These are phyloP conservation scores for Hermaeophaga mercurialis DNA, from an alignment of 2,888 invertebrate genomes.

Conservation along the genomic window DNA sequence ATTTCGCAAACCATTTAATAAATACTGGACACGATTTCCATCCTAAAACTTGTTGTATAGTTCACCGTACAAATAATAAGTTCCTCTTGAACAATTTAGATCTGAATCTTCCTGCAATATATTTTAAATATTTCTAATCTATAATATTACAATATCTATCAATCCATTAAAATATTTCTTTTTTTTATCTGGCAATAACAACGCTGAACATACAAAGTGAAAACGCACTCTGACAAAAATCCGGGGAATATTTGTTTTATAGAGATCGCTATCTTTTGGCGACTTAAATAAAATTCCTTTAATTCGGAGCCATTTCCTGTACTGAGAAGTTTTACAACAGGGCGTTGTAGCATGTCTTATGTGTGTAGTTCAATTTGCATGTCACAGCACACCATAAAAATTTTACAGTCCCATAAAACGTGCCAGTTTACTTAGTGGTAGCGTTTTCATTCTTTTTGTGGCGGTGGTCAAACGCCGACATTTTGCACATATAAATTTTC, in stretches of 20 bases:
- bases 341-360: constrained; percentile 15
- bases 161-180: no score
- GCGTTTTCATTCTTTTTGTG: background rate
- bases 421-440: constrained; percentile 8
- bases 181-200: no score
- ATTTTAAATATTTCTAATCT: no score
- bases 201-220: no score
- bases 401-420: constrained; percentile 17
- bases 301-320: constrained; percentile 7
- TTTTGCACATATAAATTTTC: background rate
- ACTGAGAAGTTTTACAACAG: constrained; percentile 3
- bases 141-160: no score
- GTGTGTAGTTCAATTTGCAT: constrained; percentile 16
- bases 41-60: no score
- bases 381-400: constrained; percentile 12
- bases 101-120: no score
- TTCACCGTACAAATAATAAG: no score
- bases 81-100: no score
- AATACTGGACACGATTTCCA: no score
- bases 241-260: constrained; percentile 9
- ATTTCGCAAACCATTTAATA: no score
- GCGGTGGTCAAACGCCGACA: constrained; percentile 11
- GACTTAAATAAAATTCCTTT: constrained; percentile 1
- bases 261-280: background rate
- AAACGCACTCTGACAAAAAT: no score